Percentiles rank a stretch among this genome's conserved stretches.
Evolutionary conservation across 2,888 invertebrate genomes (phyloP).

Genomic region (Chrysotoxum bicinctum): DNA sequence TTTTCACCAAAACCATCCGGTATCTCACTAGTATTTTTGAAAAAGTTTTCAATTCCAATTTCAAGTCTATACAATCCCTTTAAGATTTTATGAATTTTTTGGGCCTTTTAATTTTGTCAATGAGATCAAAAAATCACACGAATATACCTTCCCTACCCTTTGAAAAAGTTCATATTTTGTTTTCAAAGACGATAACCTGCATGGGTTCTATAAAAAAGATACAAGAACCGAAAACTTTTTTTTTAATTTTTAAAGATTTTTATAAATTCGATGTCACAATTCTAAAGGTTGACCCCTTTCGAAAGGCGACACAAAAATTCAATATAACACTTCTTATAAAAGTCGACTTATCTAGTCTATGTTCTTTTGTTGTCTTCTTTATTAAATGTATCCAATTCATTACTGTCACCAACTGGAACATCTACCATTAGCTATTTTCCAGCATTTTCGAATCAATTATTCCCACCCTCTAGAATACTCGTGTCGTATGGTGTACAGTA

Average conservation of each 20-base stretch:
- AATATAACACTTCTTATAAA: neutral
- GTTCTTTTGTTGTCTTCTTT: neutral
- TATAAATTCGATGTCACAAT: neutral
- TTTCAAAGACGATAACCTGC: too few species aligned
- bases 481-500: neutral
- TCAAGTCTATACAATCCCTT: too few species aligned
- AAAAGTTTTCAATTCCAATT: too few species aligned
- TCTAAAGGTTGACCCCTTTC: neutral
- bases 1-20: too few species aligned
- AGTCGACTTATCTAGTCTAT: neutral
- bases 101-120: too few species aligned
- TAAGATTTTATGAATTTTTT: too few species aligned
- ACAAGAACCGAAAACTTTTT: too few species aligned
- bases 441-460: slow-evolving; percentile 54
- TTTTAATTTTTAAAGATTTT: neutral
- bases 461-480: slow-evolving; percentile 18
- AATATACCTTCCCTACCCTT: too few species aligned
- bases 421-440: slow-evolving; percentile 34
- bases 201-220: too few species aligned
- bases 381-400: slow-evolving; percentile 42
- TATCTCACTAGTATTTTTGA: too few species aligned
- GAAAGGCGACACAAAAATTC: neutral
- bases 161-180: too few species aligned
- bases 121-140: too few species aligned
- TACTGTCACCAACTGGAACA: slow-evolving; percentile 47